These are phyloP conservation scores for Oreochromis mossambicus DNA, from an alignment of 2,797 vertebrate species.

Conservation along the genomic window DNA sequence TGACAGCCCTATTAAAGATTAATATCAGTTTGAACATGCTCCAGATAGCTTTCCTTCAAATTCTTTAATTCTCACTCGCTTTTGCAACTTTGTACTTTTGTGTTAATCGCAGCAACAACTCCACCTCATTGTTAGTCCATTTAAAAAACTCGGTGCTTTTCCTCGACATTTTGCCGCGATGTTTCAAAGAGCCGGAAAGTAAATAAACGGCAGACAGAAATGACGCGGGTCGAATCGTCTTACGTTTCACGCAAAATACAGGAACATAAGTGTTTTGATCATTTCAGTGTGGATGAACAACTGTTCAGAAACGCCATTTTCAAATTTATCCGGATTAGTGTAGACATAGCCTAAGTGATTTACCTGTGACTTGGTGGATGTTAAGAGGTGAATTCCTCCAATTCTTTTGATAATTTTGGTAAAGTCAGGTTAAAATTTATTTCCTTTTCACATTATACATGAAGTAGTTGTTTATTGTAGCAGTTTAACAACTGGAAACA, in stretches of 20 bases:
- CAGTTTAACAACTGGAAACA: not conserved
- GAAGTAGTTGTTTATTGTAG: not conserved
- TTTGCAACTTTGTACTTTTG: not conserved
- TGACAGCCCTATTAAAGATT: not conserved
- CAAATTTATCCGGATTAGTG: not conserved
- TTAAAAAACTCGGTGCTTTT: not conserved
- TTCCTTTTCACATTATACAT: not conserved
- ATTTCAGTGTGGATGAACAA: not conserved
- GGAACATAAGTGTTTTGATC: not conserved
- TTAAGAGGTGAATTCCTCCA: not conserved
- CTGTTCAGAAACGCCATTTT: not conserved
- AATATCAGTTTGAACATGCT: not conserved
- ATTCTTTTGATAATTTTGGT: not conserved
- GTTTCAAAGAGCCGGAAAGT: not conserved
- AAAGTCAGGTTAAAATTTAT: rapidly evolving
- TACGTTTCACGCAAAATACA: not conserved
- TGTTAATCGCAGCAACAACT: not conserved
- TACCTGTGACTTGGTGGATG: not conserved
- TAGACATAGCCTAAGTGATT: not conserved
- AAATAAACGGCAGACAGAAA: not conserved
- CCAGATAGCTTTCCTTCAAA: not conserved
- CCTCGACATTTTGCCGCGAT: rapidly evolving
- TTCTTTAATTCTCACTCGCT: not conserved
- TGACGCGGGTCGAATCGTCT: not conserved
- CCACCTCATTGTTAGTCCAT: not conserved